Percentiles rank a stretch among this genome's conserved stretches.
These are phyloP conservation scores for Pollimyrus isidori DNA, from an alignment of 2,113 vertebrate genomes.

Conservation along the genomic window DNA sequence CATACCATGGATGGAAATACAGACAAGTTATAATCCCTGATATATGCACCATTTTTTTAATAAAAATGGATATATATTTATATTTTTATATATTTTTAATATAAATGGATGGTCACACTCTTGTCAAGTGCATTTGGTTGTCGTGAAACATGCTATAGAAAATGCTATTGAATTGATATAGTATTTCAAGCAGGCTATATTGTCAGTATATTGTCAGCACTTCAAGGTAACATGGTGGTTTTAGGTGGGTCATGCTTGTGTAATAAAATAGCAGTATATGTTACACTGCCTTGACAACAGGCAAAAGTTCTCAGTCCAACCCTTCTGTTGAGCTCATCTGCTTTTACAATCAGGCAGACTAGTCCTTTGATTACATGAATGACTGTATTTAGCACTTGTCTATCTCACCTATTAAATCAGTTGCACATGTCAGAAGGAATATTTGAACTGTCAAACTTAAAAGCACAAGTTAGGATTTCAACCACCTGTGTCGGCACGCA, in stretches of 20 bases:
- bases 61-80: too few relatives aligned
- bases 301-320: neutral
- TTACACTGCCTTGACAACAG: neutral
- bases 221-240: neutral
- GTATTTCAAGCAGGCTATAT: neutral
- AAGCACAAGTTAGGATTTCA: neutral
- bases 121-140: neutral
- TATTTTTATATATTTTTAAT: too few relatives aligned
- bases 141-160: neutral
- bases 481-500: neutral
- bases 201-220: neutral
- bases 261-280: neutral
- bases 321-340: neutral
- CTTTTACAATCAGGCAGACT: neutral
- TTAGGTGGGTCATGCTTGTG: neutral
- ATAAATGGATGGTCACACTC: neutral
- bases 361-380: neutral
- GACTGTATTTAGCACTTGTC: neutral
- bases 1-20: too few relatives aligned
- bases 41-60: neutral
- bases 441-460: constrained; percentile 5
- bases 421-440: neutral
- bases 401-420: neutral
- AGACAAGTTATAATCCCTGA: neutral
- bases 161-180: neutral